These are phyloP conservation scores for Calonectris borealis DNA, from an alignment of 2,113 vertebrate species.

Conservation along the genomic window DNA sequence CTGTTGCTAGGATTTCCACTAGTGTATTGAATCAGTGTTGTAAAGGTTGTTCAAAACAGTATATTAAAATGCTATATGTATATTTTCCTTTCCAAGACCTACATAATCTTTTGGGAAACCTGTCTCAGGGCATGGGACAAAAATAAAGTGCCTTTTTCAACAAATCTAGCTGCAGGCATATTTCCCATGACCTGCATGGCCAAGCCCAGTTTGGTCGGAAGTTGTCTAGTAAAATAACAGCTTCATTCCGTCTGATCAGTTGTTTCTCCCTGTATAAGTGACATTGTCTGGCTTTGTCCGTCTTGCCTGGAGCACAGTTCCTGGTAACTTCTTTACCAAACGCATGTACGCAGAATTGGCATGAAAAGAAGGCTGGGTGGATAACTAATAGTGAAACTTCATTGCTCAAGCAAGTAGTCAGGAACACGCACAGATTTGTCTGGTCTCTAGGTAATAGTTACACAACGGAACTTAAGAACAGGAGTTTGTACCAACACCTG, in stretches of 20 bases:
- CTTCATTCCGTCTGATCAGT: neutral
- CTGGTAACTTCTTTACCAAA: neutral
- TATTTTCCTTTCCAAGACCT: neutral
- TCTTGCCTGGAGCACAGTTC: neutral
- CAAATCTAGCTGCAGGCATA: neutral
- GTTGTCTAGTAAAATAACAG: neutral
- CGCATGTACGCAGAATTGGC: neutral
- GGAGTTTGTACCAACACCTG: accelerated
- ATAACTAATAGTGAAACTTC: neutral
- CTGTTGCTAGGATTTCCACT: neutral
- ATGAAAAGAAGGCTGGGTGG: neutral
- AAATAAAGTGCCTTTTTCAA: neutral
- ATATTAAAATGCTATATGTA: neutral
- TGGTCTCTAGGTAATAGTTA: neutral
- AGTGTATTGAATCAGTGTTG: neutral
- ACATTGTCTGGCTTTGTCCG: neutral
- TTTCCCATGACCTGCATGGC: neutral
- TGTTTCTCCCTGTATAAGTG: neutral
- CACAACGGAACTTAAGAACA: neutral
- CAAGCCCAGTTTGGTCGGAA: neutral
- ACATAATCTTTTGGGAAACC: neutral
- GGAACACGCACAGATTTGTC: neutral
- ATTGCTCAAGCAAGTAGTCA: neutral
- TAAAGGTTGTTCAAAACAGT: neutral
- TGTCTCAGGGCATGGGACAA: neutral